A percentile compares a stretch with the other conserved stretches of the same genome.
Evolutionary conservation across 2,113 vertebrate species (phyloP).

Genomic region (Nothobranchius furzeri): DNA sequence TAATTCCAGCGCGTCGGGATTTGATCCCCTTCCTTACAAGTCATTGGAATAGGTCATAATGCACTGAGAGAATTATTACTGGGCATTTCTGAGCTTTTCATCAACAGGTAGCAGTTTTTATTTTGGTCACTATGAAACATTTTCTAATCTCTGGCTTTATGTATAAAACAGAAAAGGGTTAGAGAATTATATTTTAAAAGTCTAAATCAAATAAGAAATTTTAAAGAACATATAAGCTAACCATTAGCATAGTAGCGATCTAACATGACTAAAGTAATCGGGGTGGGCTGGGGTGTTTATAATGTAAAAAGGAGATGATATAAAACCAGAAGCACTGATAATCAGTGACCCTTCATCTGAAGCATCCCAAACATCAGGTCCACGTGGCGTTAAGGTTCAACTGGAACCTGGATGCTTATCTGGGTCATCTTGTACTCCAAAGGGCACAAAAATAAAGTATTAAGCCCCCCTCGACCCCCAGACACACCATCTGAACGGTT

Average conservation of each 20-base stretch:
- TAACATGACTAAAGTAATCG: neutral
- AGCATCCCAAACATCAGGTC: neutral
- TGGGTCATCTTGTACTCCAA: neutral
- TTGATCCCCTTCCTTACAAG: neutral
- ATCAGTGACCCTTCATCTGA: neutral
- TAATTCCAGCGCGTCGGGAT: constrained; percentile 2
- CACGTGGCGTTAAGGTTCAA: neutral
- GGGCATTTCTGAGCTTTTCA: constrained; percentile 1
- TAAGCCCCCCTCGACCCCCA: neutral
- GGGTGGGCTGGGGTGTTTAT: neutral
- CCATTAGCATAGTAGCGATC: neutral
- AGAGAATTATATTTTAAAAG: neutral
- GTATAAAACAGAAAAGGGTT: constrained; percentile 1
- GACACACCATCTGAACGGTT: neutral
- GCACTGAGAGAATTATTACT: neutral
- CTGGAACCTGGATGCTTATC: neutral
- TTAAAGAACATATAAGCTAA: neutral
- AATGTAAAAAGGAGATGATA: neutral
- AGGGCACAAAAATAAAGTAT: constrained; percentile 1
- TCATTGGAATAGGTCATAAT: neutral
- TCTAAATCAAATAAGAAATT: neutral
- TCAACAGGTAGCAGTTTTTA: neutral
- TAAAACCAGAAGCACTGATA: neutral
- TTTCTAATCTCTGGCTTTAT: constrained; percentile 1
- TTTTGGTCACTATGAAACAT: constrained; percentile 2